Conservation (phyloP, 2,888 invertebrate genomes). For the Mystacides longicornis region DNA sequence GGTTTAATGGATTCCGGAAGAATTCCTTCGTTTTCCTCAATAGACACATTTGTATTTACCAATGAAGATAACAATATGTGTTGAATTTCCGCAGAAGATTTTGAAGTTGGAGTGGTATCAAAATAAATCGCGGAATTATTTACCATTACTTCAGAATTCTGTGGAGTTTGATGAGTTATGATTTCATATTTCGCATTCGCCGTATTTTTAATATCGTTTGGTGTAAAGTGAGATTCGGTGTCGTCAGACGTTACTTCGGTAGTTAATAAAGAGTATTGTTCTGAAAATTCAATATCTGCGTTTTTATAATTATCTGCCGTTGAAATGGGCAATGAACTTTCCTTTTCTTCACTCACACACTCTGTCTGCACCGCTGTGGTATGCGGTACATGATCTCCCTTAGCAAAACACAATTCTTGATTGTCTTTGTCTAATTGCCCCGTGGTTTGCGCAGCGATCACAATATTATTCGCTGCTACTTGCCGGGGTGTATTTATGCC, state of each 20-base stretch:
- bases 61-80: constrained; percentile 24
- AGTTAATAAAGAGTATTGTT: constrained; percentile 50
- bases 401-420: constrained; percentile 30
- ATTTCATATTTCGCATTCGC: constrained; percentile 33
- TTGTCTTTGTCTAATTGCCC: constrained; percentile 33
- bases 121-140: constrained; percentile 32
- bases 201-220: constrained; percentile 30
- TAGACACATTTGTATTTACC: constrained; percentile 20
- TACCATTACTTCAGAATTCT: constrained; percentile 37
- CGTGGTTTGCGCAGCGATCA: constrained; percentile 35
- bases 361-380: constrained; percentile 45
- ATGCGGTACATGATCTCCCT: constrained; percentile 36
- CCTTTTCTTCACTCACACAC: constrained; percentile 45
- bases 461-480: constrained; percentile 37
- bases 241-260: constrained; percentile 49
- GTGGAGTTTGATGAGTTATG: constrained; percentile 36
- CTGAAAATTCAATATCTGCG: constrained; percentile 44
- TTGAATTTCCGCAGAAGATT: constrained; percentile 26
- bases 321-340: constrained; percentile 36
- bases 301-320: constrained; percentile 33
- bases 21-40: constrained; percentile 36
- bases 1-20: constrained; percentile 36
- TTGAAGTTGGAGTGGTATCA: constrained; percentile 27
- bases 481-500: constrained; percentile 42
- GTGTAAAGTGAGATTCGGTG: constrained; percentile 46